Evolutionary conservation across 2,113 vertebrate species (phyloP), one percentile per base, ranked within the genome.

Genomic region (Glaucidium brasilianum): DNA sequence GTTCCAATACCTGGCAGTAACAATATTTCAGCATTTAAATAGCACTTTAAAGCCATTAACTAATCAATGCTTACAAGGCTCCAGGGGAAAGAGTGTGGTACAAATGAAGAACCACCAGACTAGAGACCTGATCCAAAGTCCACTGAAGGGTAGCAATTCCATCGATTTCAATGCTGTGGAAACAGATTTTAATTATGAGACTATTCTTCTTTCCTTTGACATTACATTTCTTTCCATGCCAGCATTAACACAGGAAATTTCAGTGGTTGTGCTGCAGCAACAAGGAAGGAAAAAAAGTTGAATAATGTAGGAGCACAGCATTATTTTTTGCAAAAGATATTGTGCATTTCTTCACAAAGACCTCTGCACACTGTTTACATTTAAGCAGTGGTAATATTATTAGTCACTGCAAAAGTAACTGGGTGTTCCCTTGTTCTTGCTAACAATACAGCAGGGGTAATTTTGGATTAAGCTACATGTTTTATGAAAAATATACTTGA

Each of bases 341-440:
- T 25, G 34, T 85, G 43, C 3, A 15, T 91, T 95, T 94, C 53
- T 94, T 89, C 72, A 82, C 55, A 76, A 75, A 76, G 37, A 34
- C 62, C 59, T 76, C 47, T 77, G 71, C 41, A 64, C 59, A 39
- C 32, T 88, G 81, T 92, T 97, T 93, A 78, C 25, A 76, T 92
- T 94, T 90, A 88, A 93, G 67, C 76, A 84, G 47, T 74, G 87
- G 73, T 92, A 89, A 94, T 89, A 87, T 80, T 92, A 94, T 96
- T 96, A 96, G 93, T 95, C 92, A 94, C 56, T 92, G 90, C 41
- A 50, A 63, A 92, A 96, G 82, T 94, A 93, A 91, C 80, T 96
- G 97, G 94, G 94, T 92, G 90, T 97, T 97, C 87, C 94, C 92
- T 84, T 90, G 47, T 83, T 85, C 93, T 94, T 0, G 1, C 68